These are phyloP conservation scores for Pteria penguin DNA, from an alignment of 2,888 invertebrate genomes.

Conservation along the genomic window DNA sequence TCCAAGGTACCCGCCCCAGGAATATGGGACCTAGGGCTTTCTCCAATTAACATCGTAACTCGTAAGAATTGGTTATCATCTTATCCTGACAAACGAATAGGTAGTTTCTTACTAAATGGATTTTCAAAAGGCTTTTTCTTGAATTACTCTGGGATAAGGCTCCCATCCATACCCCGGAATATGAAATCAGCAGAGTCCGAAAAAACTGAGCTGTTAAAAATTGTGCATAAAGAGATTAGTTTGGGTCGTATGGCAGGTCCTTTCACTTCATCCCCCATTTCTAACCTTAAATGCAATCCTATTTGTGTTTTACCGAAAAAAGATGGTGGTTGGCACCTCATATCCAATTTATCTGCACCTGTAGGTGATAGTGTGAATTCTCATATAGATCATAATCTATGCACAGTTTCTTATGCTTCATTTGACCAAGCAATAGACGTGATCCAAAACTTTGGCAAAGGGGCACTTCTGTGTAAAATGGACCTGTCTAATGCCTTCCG, in stretches of 20 bases:
- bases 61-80: too few relatives aligned
- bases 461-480: neutral
- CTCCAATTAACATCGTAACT: neutral
- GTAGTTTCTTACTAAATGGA: too few relatives aligned
- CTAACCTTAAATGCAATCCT: conserved; percentile 7
- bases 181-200: too few relatives aligned
- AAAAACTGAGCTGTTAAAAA: neutral
- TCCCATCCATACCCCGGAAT: too few relatives aligned
- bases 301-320: conserved; percentile 3
- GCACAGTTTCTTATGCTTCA: conserved; percentile 7
- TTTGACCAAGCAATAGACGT: conserved; percentile 18
- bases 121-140: too few relatives aligned
- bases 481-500: conserved; percentile 13
- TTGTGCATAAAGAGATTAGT: neutral
- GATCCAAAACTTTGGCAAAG: neutral
- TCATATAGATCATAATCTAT: conserved; percentile 4
- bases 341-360: conserved; percentile 10
- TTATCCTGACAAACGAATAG: too few relatives aligned
- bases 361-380: neutral
- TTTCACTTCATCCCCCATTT: neutral
- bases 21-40: neutral
- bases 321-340: conserved; percentile 10
- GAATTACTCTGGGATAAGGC: too few relatives aligned
- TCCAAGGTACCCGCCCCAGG: too few relatives aligned
- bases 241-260: neutral